These are phyloP conservation scores for Gouania willdenowi DNA, from an alignment of 2,797 vertebrate genomes.

Conservation along the genomic window DNA sequence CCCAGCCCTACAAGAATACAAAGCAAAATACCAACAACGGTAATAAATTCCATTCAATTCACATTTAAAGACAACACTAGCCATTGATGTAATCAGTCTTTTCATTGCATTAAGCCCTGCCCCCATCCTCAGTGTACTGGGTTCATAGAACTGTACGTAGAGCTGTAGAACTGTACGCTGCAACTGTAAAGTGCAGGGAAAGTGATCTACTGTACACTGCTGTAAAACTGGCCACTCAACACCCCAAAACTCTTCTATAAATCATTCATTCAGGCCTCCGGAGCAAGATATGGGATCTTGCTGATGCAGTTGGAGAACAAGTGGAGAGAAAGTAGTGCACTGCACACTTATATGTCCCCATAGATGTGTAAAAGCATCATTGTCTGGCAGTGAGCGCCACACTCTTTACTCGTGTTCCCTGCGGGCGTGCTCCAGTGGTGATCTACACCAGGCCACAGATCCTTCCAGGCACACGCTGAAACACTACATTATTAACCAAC, in stretches of 20 bases:
- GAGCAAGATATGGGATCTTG: constrained; percentile 46
- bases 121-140: no score
- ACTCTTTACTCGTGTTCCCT: constrained; percentile 40
- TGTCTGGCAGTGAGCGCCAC: constrained; percentile 42
- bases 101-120: no score
- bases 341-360: constrained; percentile 45
- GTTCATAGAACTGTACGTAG: no score
- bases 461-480: constrained; percentile 40
- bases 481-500: constrained; percentile 71
- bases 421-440: constrained; percentile 45
- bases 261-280: constrained; percentile 51
- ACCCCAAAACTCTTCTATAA: constrained; percentile 46
- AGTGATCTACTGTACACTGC: constrained; percentile 35
- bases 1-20: no score
- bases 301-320: constrained; percentile 51
- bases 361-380: constrained; percentile 51
- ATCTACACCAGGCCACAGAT: constrained; percentile 45
- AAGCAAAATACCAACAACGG: no score
- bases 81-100: no score
- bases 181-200: constrained; percentile 31
- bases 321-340: constrained; percentile 51
- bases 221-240: constrained; percentile 51
- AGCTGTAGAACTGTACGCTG: constrained; percentile 2
- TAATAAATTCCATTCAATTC: no score
- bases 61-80: no score